Evolutionary conservation across 2,113 vertebrate species (phyloP), one percentile per base, ranked within the genome.

Genomic region (Urocynchramus pylzowi): DNA sequence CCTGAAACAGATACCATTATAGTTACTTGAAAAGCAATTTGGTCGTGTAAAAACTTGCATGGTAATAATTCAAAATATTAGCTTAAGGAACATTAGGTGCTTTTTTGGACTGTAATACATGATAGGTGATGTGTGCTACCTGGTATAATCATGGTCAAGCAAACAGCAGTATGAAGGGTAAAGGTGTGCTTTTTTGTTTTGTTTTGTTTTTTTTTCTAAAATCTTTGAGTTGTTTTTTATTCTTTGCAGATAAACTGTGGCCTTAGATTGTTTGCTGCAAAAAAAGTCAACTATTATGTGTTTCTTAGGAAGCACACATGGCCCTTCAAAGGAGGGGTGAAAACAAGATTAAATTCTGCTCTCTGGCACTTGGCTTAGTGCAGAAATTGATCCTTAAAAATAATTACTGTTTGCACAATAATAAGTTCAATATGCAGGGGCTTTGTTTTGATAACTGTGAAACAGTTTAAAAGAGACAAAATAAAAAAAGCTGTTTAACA

Each of bases 201-300:
- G 42, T 63, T 37, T 57, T 28, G 35, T 49, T 42, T 70, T 19
- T 53, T 52, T 28, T 22, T 2, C 13, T 57, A 54, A 84, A 81
- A 31, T 75, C 41, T 91, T 90, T 50, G 50, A 65, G 41, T 65
- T 84, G 5, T 53, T 84, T 69, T 94, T 94, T 83, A 67, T 97
- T 95, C 37, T 95, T 96, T 97, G 87, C 82, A 97, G 92, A 89
- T 75, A 96, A 97, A 98, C 91, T 45, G 97, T 98, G 97, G 97
- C 98, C 98, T 98, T 98, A 97, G 86, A 91, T 97, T 97, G 97
- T 98, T 89, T 90, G 93, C 97, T 96, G 93, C 94, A 96, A 96
- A 97, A 93, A 83, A 92, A 95, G 88, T 74, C 80, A 69, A 89
- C 90, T 91, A 75, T 53, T 71, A 42, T 14, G 95, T 87, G 87